Base-by-base conservation (phyloP, 2,888 invertebrate genomes). In the Papilio demoleus region DNA sequence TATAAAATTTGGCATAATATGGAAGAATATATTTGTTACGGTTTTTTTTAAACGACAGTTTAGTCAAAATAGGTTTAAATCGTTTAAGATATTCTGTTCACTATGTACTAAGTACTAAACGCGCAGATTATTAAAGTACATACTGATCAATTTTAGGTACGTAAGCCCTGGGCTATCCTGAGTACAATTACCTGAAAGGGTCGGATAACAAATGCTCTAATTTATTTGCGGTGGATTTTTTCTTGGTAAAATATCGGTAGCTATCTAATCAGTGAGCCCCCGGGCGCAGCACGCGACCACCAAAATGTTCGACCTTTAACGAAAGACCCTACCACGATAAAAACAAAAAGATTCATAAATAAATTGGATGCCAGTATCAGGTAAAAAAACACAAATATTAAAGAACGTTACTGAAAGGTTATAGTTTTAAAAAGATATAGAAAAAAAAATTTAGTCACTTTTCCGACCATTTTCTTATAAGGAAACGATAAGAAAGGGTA, bases 171-270 rank as follows among this genome's bases (percentile, higher is more conserved):
- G 27, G 53, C 27, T 56, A 31, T 27, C 14, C 14, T 24, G 27
- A n/a, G 5, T 38, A 64, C 63, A 64, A 63, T 63, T 42, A 62
- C 58, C 63, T 63, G 24, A 67, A 62, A 62, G 68, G 64, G 63
- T 68, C 63, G 58, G 68, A 31, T 64, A 68, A 63, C 68, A 68
- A 67, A 68, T 64, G 40, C 68, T 58, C 24, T 68, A 63, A 68
- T 68, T 64, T 68, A 63, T 68, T 63, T 63, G 27, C 14, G 22
- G 58, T 47, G 68, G 59, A 47, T 64, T 64, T 68, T 59, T 62
- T 60, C 31, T 22, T 34, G 56, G 27, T n/a, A 22, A 68, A 58
- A 36, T 38, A 47, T 63, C 42, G 53, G 42, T 27, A 31, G 62
- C 63, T 58, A 64, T 68, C 68, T 64, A 68, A 68, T 64, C 68